A percentile compares a stretch with the other conserved stretches of the same genome.
Evolutionary conservation across 2,888 invertebrate species (phyloP).

Genomic region (Macrophya annulata): DNA sequence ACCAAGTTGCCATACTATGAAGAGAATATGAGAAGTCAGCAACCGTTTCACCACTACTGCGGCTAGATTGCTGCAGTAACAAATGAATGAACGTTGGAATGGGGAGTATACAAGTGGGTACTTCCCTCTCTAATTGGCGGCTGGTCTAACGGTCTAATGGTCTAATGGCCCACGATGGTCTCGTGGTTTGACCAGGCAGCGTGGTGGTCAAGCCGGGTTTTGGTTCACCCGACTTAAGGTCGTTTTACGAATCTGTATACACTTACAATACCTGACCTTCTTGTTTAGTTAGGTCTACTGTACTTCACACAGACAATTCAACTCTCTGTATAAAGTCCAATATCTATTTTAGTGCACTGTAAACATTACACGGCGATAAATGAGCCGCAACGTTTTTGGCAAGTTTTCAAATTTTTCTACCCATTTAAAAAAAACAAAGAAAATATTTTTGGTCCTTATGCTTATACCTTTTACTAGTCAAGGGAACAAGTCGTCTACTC

Average conservation of each 20-base stretch:
- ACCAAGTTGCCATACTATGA: constrained; percentile 6
- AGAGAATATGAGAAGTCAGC: constrained; percentile 31
- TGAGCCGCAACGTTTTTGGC: constrained; percentile 24
- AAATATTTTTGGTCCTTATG: no score
- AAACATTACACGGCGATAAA: constrained; percentile 9
- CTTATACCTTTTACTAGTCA: background rate
- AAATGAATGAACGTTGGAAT: constrained; percentile 68
- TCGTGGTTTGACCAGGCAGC: constrained; percentile 35
- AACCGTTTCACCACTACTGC: background rate
- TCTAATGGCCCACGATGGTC: constrained; percentile 51
- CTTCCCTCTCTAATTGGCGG: constrained; percentile 71
- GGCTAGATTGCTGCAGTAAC: constrained; percentile 62
- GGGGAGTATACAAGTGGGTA: constrained; percentile 73
- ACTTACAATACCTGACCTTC: constrained; percentile 26
- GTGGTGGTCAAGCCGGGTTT: constrained; percentile 9
- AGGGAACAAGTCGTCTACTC: background rate
- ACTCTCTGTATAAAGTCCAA: no score
- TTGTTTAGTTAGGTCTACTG: constrained; percentile 37
- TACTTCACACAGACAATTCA: background rate
- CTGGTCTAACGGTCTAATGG: constrained; percentile 54
- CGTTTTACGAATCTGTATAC: constrained; percentile 40
- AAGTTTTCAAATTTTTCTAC: constrained; percentile 28
- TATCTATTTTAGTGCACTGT: constrained; percentile 31
- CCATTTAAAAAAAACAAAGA: no score
- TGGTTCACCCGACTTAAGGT: constrained; percentile 15